phyloP scores from a whole-genome alignment of 2,888 invertebrate species.

The Nemoura dubitans region DNA sequence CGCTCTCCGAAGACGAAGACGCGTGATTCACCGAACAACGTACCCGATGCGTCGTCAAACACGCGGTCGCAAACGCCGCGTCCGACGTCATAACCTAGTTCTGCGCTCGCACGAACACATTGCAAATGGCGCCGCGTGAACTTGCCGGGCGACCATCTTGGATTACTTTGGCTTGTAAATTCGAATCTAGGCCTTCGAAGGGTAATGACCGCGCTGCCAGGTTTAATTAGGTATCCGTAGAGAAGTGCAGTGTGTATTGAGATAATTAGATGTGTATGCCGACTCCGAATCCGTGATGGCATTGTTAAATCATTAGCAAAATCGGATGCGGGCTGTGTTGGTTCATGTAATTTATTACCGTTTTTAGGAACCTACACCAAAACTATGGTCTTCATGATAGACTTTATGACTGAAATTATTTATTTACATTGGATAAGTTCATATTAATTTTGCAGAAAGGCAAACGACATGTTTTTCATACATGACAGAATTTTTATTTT shows the following conservation, averaged over 20 bases:
- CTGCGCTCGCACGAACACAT: not conserved
- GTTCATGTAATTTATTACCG: too few species aligned
- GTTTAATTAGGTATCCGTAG: not conserved
- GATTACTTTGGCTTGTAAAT: not conserved
- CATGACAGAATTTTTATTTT: too few species aligned
- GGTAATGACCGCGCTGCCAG: not conserved
- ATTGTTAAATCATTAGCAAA: too few species aligned
- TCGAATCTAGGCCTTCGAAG: not conserved
- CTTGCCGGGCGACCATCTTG: not conserved
- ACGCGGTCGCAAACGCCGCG: not conserved
- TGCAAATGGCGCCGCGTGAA: not conserved
- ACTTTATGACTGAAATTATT: too few species aligned
- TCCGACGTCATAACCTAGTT: not conserved
- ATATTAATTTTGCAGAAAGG: too few species aligned
- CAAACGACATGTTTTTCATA: too few species aligned
- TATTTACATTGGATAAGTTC: too few species aligned
- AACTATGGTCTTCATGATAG: too few species aligned
- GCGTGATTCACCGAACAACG: not conserved
- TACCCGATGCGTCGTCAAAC: not conserved
- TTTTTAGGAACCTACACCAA: too few species aligned
- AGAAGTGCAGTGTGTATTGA: not conserved
- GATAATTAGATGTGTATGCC: not conserved
- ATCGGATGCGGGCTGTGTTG: too few species aligned
- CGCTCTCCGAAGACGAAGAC: not conserved
- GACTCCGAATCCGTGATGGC: not conserved